Conservation (phyloP, 2,113 vertebrate species). For the Danionella cerebrum region DNA sequence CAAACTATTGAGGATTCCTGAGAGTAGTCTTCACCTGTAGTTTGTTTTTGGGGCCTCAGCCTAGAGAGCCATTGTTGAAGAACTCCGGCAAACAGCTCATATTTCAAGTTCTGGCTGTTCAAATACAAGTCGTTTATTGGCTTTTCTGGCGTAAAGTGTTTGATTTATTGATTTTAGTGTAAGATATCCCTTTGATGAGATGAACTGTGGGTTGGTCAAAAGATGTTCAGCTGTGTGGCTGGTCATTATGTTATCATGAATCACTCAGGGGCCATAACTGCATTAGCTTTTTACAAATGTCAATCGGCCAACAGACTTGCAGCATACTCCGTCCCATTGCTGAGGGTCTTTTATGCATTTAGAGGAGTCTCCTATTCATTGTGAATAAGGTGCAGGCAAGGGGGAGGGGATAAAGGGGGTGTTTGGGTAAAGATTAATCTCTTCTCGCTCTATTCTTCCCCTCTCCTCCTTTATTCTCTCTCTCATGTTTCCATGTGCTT, state of each 20-base stretch:
- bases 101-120: conserved; percentile 15
- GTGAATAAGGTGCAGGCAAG: conserved; percentile 60
- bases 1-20: too few relatives aligned
- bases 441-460: conserved; percentile 59
- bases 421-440: conserved; percentile 67
- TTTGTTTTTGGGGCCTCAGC: background rate
- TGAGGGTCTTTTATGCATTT: conserved; percentile 62
- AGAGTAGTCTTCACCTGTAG: too few relatives aligned
- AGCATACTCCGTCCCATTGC: conserved; percentile 54
- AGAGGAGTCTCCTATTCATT: conserved; percentile 56
- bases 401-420: conserved; percentile 43
- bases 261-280: conserved; percentile 54
- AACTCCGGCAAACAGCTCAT: conserved; percentile 3
- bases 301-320: conserved; percentile 52
- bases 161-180: background rate
- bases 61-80: conserved; percentile 33
- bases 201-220: conserved; percentile 12
- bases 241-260: conserved; percentile 51
- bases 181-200: background rate
- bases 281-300: conserved; percentile 47
- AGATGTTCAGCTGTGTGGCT: conserved; percentile 44
- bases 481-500: conserved; percentile 50
- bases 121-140: background rate
- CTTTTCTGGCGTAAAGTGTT: background rate
- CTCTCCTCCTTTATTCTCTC: conserved; percentile 50